Conservation (phyloP, 1,140 invertebrate genomes). For the Drosophila sturtevanti region DNA sequence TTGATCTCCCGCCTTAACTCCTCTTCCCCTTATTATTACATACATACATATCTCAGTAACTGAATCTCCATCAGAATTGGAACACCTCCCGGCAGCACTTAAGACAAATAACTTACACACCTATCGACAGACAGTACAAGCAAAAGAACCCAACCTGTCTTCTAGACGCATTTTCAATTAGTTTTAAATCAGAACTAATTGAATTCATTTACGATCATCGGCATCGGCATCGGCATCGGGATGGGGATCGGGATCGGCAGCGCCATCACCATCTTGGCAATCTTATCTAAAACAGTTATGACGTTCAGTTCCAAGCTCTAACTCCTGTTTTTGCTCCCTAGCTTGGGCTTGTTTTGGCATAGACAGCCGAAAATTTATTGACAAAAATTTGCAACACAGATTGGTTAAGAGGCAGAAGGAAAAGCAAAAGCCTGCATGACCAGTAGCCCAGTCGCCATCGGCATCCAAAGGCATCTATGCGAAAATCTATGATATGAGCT, state of each 20-base stretch:
- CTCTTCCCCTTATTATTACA: not conserved
- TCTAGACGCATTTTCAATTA: constrained; percentile 75
- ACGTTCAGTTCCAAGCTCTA: constrained; percentile 30
- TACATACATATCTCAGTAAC: constrained; percentile 26
- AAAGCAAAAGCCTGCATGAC: constrained; percentile 52
- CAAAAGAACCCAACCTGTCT: constrained; percentile 27
- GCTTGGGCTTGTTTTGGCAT: constrained; percentile 65
- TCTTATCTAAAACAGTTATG: constrained; percentile 78
- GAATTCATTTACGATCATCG: constrained; percentile 57
- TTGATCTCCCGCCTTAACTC: not conserved
- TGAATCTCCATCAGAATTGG: constrained; percentile 23
- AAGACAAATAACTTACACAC: constrained; percentile 79
- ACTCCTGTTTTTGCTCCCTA: not conserved
- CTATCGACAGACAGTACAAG: constrained; percentile 55
- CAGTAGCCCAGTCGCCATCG: constrained; percentile 63
- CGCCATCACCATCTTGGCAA: constrained; percentile 53
- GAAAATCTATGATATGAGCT: constrained; percentile 68
- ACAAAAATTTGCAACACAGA: constrained; percentile 77
- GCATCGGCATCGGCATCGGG: not conserved
- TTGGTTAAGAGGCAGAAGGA: constrained; percentile 51
- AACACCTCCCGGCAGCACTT: constrained; percentile 74
- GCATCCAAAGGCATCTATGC: constrained; percentile 51
- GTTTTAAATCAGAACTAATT: constrained; percentile 80
- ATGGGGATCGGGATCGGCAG: constrained; percentile 27
- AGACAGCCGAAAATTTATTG: constrained; percentile 73